Percentiles rank a stretch among this genome's conserved stretches.
Conservation (phyloP, 1,140 invertebrate genomes). For the Trachymyrmex cornetzi region DNA sequence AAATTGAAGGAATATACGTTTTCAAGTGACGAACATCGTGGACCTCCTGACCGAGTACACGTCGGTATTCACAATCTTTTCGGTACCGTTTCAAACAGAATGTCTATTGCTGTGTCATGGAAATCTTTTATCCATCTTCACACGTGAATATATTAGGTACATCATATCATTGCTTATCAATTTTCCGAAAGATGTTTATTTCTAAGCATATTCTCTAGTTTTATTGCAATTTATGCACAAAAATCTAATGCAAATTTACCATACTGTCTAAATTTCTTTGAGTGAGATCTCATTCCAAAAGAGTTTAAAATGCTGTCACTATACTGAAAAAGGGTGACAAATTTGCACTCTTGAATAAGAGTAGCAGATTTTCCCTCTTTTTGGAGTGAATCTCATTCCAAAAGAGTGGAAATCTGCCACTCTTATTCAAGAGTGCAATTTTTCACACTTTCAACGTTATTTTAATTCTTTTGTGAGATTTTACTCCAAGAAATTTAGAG, state of each 20-base stretch:
- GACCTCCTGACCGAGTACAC: conserved; percentile 62
- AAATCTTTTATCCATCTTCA: conserved; percentile 30
- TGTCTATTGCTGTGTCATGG: conserved; percentile 18
- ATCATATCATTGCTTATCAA: neutral
- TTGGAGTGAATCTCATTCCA: too few relatives aligned
- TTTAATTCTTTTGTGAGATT: too few relatives aligned
- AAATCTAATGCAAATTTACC: neutral
- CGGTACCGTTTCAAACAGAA: conserved; percentile 13
- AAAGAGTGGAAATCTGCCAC: too few relatives aligned
- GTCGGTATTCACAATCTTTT: conserved; percentile 33
- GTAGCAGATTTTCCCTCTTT: too few relatives aligned
- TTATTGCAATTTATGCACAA: neutral
- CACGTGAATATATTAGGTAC: neutral
- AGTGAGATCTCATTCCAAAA: too few relatives aligned
- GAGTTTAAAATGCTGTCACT: too few relatives aligned
- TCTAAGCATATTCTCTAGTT: neutral
- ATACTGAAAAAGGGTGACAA: too few relatives aligned
- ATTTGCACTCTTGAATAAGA: too few relatives aligned
- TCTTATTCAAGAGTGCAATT: too few relatives aligned
- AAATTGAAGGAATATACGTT: conserved; percentile 85
- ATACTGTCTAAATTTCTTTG: neutral
- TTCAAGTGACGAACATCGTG: conserved; percentile 78
- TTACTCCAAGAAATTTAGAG: too few relatives aligned
- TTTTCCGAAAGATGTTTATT: neutral
- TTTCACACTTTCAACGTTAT: too few relatives aligned